phyloP scores from a whole-genome alignment of 2,113 vertebrate genomes.

The Progne subis region DNA sequence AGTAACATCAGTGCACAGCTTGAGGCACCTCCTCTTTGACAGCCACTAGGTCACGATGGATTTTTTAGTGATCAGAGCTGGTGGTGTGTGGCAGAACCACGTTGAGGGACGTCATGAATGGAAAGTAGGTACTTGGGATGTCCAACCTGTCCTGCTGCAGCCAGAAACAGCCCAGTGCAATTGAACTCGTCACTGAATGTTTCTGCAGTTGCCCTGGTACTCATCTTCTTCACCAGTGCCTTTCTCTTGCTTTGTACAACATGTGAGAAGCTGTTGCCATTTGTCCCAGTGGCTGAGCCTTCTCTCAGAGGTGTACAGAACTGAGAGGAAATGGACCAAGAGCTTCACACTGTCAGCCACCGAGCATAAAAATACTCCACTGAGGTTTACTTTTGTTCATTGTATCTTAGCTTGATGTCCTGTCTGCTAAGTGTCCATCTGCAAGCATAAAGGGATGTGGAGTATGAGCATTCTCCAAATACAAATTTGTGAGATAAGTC shows the following conservation, averaged over 20 bases:
- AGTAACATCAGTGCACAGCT: background rate
- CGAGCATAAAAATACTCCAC: background rate
- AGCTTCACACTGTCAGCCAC: background rate
- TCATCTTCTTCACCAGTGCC: background rate
- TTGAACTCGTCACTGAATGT: background rate
- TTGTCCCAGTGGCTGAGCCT: background rate
- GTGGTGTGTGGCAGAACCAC: accelerated
- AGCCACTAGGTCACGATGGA: background rate
- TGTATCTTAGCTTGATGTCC: background rate
- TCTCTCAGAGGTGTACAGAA: background rate
- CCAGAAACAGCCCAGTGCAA: background rate
- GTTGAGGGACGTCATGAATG: background rate
- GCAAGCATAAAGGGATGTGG: background rate
- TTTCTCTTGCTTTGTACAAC: background rate
- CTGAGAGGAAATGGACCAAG: background rate
- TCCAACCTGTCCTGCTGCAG: background rate
- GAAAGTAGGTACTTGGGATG: background rate
- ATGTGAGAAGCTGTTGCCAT: accelerated
- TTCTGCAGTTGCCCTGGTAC: background rate
- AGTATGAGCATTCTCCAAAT: background rate
- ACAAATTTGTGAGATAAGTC: background rate
- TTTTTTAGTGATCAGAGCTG: background rate
- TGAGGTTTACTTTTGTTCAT: background rate
- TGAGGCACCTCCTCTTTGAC: background rate
- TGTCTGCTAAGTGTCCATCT: background rate